Evolutionary conservation across 1,140 invertebrate species (phyloP).

Genomic region (Papilio aristodemus): DNA sequence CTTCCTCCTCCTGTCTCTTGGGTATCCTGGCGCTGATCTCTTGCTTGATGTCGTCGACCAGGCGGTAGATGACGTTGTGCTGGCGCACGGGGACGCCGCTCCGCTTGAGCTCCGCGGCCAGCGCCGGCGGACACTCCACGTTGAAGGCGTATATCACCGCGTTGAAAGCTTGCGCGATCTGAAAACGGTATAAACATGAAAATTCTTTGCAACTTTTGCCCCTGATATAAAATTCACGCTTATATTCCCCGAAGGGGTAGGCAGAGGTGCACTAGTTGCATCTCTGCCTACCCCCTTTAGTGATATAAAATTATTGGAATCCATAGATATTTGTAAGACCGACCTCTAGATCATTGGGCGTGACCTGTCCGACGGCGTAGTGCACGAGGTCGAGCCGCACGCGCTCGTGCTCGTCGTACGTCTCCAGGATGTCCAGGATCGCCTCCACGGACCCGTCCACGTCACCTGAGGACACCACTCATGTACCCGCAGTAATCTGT

Average conservation of each 20-base stretch:
- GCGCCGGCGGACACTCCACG: slow-evolving; percentile 80
- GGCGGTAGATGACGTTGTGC: slow-evolving; percentile 94
- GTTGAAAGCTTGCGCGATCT: slow-evolving; percentile 90
- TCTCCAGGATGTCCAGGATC: slow-evolving; percentile 94
- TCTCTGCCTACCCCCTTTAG: too few relatives aligned
- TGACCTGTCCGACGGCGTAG: slow-evolving; percentile 93
- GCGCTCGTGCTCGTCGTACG: slow-evolving; percentile 87
- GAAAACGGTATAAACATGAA: too few relatives aligned
- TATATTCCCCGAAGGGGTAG: too few relatives aligned
- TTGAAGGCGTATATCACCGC: slow-evolving; percentile 94
- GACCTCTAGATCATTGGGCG: slow-evolving; percentile 89
- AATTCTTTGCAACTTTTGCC: too few relatives aligned
- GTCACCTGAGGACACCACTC: slow-evolving; percentile 79
- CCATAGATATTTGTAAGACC: too few relatives aligned
- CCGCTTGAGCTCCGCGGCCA: slow-evolving; percentile 72
- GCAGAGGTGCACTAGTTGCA: too few relatives aligned
- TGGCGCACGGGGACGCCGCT: slow-evolving; percentile 83
- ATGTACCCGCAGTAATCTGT: slow-evolving; percentile 4
- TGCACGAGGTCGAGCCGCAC: slow-evolving; percentile 93
- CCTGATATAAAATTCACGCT: too few relatives aligned
- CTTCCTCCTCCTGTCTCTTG: slow-evolving; percentile 85
- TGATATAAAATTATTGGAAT: too few relatives aligned
- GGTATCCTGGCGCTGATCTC: slow-evolving; percentile 90
- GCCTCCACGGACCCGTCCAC: slow-evolving; percentile 96
- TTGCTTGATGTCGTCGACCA: slow-evolving; percentile 93